Evolutionary conservation across 2,888 invertebrate species (phyloP).

Genomic region (Aphrophora alni): DNA sequence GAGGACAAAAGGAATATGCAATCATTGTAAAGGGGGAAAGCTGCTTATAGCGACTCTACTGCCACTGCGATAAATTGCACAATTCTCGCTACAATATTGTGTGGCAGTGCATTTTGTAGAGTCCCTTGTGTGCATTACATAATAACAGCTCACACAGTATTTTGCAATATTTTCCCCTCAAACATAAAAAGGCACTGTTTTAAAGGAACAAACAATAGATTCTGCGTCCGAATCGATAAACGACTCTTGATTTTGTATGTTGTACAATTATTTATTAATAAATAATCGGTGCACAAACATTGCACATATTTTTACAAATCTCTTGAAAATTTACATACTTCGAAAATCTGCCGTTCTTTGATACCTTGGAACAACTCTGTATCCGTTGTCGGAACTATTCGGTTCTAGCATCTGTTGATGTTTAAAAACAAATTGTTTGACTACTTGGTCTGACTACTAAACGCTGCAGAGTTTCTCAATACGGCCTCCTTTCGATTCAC

Average conservation of each 20-base stretch:
- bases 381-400: too few relatives aligned
- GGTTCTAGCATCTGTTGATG: too few relatives aligned
- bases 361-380: too few relatives aligned
- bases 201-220: neutral
- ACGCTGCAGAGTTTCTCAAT: too few relatives aligned
- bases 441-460: too few relatives aligned
- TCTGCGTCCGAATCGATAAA: neutral
- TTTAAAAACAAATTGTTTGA: too few relatives aligned
- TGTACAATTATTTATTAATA: neutral
- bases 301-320: too few relatives aligned
- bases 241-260: neutral
- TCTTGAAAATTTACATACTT: too few relatives aligned
- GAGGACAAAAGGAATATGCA: constrained; percentile 2
- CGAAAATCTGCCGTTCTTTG: too few relatives aligned
- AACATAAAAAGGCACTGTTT: neutral
- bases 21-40: neutral
- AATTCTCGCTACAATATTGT: constrained; percentile 9
- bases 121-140: constrained; percentile 1
- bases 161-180: neutral
- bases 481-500: too few relatives aligned
- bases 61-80: constrained; percentile 1
- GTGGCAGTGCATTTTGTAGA: neutral
- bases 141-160: neutral
- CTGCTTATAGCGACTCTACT: neutral
- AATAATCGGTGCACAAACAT: too few relatives aligned